Evolutionary conservation across 2,797 vertebrate genomes (phyloP).

Genomic region (Anolis apletophallus): DNA sequence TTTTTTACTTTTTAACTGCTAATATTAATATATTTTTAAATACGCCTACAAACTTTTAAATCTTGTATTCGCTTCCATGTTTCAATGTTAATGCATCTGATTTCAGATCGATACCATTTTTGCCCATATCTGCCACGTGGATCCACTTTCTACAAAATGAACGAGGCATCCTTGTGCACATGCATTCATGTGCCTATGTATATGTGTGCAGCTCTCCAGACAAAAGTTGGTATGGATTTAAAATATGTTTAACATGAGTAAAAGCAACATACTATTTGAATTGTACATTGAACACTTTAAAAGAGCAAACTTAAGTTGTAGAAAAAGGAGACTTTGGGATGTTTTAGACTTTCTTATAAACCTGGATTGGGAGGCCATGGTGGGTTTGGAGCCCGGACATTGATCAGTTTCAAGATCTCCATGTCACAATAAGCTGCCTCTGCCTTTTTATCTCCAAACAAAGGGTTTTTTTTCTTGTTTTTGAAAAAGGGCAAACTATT

Average conservation of each 20-base stretch:
- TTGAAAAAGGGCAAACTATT: too few relatives aligned
- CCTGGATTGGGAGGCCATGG: too few relatives aligned
- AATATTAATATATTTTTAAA: constrained; percentile 44
- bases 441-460: too few relatives aligned
- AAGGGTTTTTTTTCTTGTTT: too few relatives aligned
- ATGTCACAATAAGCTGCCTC: too few relatives aligned
- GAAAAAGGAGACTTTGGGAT: too few relatives aligned
- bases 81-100: neutral
- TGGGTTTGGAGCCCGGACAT: too few relatives aligned
- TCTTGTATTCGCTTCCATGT: neutral
- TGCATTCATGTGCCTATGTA: neutral
- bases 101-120: neutral
- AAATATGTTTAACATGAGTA: neutral
- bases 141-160: neutral
- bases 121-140: neutral
- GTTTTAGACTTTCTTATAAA: too few relatives aligned
- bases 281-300: neutral
- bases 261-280: neutral
- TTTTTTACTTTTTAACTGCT: constrained; percentile 14
- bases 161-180: neutral
- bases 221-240: neutral
- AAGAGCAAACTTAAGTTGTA: neutral
- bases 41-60: neutral
- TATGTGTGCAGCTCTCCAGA: neutral
- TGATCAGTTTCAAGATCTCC: too few relatives aligned